Evolutionary conservation across 1,140 invertebrate genomes (phyloP), one percentile per base, ranked within the genome.

Genomic region (Drosophila bipectinata): DNA sequence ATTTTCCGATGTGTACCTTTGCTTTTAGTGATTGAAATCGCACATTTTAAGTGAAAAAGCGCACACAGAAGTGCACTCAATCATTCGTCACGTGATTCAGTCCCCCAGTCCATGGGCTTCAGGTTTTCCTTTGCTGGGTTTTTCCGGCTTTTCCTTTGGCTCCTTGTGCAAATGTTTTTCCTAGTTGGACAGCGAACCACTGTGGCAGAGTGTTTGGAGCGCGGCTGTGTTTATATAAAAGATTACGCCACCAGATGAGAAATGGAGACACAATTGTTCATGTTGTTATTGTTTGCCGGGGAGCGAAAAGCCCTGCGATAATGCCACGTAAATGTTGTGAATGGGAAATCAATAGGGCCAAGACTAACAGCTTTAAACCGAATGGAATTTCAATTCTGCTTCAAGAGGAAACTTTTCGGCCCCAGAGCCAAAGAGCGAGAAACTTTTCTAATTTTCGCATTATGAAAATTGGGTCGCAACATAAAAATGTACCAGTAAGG

Each of bases 21-120:
- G 78, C 83, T 87, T 88, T 88, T 88, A 88, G 83, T 88, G 83
- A 87, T 87, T 87, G 82, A 87, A 87, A 87, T 87, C 82, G 82
- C 82, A 81, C 82, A 87, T 87, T 87, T 88, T 82, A 87, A 87
- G 82, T 87, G 83, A 87, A 85, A 87, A 88, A 87, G 83, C 74
- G 78, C 79, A 87, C 83, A 82, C 69, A 85, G 74, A 78, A 87
- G 75, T 87, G 82, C 82, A 87, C 82, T 87, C 82, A 87, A 87
- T 87, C 82, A 87, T 87, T 87, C 78, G 81, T 85, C 81, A 85
- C 81, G 82, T 85, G 78, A 77, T 81, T 69, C 77, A 56, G 52
- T 28, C 26, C 6, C 26, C 8, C 32, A 10, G 10, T n/a, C 52
- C 15, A 39, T 21, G 60, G n/a, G 10, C 12, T 10, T 10, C 39